Conservation (phyloP, 2,888 invertebrate genomes). For the Penaeus monodon region DNA sequence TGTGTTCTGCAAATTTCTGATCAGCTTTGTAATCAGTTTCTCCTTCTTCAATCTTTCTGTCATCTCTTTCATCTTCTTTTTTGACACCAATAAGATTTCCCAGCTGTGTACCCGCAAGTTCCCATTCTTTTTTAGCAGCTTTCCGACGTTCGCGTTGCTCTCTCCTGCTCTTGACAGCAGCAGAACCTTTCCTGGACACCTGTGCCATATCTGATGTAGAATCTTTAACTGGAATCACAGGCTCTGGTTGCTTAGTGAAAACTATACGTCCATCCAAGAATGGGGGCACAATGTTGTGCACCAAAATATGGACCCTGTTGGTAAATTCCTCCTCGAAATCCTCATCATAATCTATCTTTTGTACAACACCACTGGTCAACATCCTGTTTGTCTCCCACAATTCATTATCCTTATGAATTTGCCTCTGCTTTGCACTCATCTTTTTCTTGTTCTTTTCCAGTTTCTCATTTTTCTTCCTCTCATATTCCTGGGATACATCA, state of each 20-base stretch:
- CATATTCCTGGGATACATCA: constrained; percentile 90
- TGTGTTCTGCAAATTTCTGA: constrained; percentile 96
- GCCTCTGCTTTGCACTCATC: constrained; percentile 94
- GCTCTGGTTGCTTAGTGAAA: constrained; percentile 98
- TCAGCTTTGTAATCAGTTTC: constrained; percentile 89
- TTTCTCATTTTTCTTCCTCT: constrained; percentile 92
- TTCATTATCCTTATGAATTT: constrained; percentile 98
- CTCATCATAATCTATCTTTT: constrained; percentile 87
- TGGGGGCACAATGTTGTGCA: constrained; percentile 98
- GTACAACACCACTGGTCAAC: constrained; percentile 84
- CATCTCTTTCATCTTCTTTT: constrained; percentile 78
- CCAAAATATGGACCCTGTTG: constrained; percentile 93
- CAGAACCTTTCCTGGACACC: constrained; percentile 89
- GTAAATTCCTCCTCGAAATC: constrained; percentile 96
- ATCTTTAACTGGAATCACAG: constrained; percentile 95
- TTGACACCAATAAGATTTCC: constrained; percentile 93
- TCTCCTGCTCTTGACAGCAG: constrained; percentile 87
- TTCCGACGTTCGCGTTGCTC: constrained; percentile 97
- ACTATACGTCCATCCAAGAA: constrained; percentile 98
- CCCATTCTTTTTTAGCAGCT: constrained; percentile 99
- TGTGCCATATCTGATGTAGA: constrained; percentile 98
- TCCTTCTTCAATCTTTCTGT: constrained; percentile 77
- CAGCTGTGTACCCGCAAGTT: constrained; percentile 88
- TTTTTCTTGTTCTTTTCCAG: constrained; percentile 74
- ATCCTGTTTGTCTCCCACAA: constrained; percentile 98